phyloP scores from a whole-genome alignment of 2,888 invertebrate genomes.

The Agrenia bidenticulata region DNA sequence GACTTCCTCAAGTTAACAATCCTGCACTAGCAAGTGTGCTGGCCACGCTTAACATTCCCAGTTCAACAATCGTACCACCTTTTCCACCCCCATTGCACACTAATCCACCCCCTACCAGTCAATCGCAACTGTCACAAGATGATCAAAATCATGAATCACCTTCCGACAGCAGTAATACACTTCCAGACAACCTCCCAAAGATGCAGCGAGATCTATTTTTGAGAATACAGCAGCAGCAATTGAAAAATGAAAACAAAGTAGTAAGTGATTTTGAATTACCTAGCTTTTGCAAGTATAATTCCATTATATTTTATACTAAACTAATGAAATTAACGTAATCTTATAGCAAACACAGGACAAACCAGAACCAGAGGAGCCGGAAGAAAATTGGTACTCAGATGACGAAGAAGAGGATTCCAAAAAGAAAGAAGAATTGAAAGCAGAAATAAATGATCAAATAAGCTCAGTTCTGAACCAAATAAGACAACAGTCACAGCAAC shows the following conservation, averaged over 20 bases:
- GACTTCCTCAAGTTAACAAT: conserved; percentile 35
- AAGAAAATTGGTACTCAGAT: conserved; percentile 41
- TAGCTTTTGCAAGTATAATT: too few species aligned
- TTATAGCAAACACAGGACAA: conserved; percentile 35
- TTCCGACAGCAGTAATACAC: conserved; percentile 12
- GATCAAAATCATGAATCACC: not conserved
- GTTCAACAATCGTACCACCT: conserved; percentile 29
- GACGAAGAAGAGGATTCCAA: conserved; percentile 34
- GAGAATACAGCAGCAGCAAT: conserved; percentile 68
- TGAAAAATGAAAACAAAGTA: conserved; percentile 58
- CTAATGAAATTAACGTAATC: conserved; percentile 3
- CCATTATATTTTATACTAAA: not conserved
- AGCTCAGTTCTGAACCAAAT: conserved; percentile 49
- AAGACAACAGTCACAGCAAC: conserved; percentile 32
- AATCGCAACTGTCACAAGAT: not conserved
- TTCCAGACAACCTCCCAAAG: conserved; percentile 64
- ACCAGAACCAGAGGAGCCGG: conserved; percentile 58
- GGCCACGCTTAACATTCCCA: conserved; percentile 42
- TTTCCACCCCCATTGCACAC: conserved; percentile 7
- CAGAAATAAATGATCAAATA: conserved; percentile 42
- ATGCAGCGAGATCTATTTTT: conserved; percentile 67
- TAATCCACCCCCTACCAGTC: conserved; percentile 28
- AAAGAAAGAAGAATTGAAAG: conserved; percentile 28
- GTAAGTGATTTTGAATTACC: conserved; percentile 12
- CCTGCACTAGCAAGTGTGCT: conserved; percentile 48